Evolutionary conservation across 2,797 vertebrate genomes (phyloP), one percentile per base, ranked within the genome.

Genomic region (Heliangelus exortis): DNA sequence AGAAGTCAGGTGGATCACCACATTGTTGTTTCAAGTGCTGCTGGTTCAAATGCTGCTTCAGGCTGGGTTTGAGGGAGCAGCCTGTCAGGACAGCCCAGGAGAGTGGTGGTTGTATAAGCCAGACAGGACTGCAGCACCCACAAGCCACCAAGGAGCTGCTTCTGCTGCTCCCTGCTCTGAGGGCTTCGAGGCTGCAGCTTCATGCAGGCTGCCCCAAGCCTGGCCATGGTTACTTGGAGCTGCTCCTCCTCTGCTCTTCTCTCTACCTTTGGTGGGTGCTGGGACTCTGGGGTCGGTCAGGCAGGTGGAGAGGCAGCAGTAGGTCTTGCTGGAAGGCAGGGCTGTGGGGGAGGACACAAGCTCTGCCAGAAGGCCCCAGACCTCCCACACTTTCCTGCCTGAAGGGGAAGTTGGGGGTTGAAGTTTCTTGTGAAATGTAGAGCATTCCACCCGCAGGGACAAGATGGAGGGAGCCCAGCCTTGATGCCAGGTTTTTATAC

Each of bases 301-400:
- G 53, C 23, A 28, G 81, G 33, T 29, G n/a, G 39, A 54, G 84
- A 63, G 87, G 43, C 10, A 3, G 25, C 3, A 9, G 74, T 54
- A 41, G 81, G 67, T 75, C 74, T 62, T 73, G 78, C 36, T 57
- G 84, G 33, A 65, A 78, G 80, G 74, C 41, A 84, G 78, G 6
- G 16, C 63, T 33, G 34, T 13, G 78, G 54, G 92, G 48, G 68
- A 79, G 61, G 65, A 29, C 0, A 0, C 4, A 1, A 0, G 0
- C 48, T 45, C 20, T 87, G 85, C 74, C 55, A 71, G 58, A 67
- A 89, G 80, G 91, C 74, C 77, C 59, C 47, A 61, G 36, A 72
- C 93, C 92, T 96, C 96, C 95, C 71, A 95, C 93, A 65, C 88
- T 71, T 96, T 97, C 95, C 95, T 96, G 91, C 81, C 57, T 58